Conservation (phyloP, 2,888 invertebrate genomes). For the Drosophila aldrichi region DNA sequence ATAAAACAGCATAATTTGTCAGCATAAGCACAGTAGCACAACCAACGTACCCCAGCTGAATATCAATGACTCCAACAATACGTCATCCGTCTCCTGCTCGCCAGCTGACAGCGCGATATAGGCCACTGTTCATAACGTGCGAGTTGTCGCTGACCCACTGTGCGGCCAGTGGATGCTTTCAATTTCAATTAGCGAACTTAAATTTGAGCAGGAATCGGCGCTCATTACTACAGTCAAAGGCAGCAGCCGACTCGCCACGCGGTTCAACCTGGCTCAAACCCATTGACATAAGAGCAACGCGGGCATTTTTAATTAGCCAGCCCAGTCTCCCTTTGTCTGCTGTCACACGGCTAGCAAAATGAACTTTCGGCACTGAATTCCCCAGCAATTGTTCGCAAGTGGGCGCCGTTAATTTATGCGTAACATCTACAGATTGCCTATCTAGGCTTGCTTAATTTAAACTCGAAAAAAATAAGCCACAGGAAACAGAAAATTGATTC, state of each 20-base stretch:
- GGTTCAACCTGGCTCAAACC: neutral
- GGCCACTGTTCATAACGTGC: neutral
- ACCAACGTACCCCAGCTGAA: slow-evolving; percentile 57
- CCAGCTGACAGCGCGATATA: neutral
- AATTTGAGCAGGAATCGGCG: slow-evolving; percentile 1
- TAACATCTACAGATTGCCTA: neutral
- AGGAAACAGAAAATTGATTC: no score
- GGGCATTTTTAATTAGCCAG: slow-evolving; percentile 39
- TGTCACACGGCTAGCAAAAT: neutral
- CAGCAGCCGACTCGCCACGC: neutral
- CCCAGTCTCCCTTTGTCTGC: slow-evolving; percentile 8
- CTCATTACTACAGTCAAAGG: neutral
- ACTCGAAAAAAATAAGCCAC: no score
- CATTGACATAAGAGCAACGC: slow-evolving; percentile 15
- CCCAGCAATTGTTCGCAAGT: neutral
- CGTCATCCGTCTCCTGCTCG: slow-evolving; percentile 1
- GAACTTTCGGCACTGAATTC: neutral
- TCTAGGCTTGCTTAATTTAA: no score
- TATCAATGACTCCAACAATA: slow-evolving; percentile 63
- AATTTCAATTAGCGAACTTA: slow-evolving; percentile 11
- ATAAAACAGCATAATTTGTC: slow-evolving; percentile 80
- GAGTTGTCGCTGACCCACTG: neutral
- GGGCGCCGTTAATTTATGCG: slow-evolving; percentile 44
- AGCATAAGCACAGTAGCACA: slow-evolving; percentile 54
- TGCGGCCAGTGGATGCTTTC: neutral